Conservation (phyloP, 2,797 vertebrate species). For the Notoglanidium macrostoma region DNA sequence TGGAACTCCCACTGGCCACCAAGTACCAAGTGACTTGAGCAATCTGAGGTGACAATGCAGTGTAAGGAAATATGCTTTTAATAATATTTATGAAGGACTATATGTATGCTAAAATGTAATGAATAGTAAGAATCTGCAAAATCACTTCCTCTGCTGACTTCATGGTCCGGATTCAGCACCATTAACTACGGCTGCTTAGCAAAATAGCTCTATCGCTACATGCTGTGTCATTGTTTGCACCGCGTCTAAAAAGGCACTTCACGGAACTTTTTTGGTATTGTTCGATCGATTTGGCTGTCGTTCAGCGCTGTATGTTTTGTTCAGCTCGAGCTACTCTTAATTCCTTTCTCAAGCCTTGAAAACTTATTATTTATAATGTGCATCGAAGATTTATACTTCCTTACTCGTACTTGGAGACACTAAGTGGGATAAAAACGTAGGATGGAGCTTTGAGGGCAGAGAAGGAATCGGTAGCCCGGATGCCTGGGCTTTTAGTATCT, state of each 20-base stretch:
- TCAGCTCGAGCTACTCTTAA: not conserved
- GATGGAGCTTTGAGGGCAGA: no score
- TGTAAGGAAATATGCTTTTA: not conserved
- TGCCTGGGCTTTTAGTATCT: not conserved
- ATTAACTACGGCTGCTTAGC: not conserved
- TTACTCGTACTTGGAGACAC: not conserved
- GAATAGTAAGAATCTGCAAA: not conserved
- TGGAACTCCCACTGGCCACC: not conserved
- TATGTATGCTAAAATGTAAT: not conserved
- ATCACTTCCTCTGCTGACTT: not conserved
- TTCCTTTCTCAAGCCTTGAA: not conserved
- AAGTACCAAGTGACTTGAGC: not conserved
- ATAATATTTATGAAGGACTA: not conserved
- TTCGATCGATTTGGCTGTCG: not conserved
- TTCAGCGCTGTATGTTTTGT: not conserved
- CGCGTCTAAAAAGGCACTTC: not conserved
- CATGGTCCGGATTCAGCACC: not conserved
- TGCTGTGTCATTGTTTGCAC: not conserved
- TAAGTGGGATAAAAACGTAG: no score
- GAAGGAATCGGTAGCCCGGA: not conserved
- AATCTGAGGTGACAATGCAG: not conserved
- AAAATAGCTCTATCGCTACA: not conserved
- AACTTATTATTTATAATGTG: not conserved
- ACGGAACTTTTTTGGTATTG: not conserved
- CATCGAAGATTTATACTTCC: not conserved